These are phyloP conservation scores for Phymorhynchus buccinoides DNA, from an alignment of 1,140 invertebrate species.

Conservation along the genomic window DNA sequence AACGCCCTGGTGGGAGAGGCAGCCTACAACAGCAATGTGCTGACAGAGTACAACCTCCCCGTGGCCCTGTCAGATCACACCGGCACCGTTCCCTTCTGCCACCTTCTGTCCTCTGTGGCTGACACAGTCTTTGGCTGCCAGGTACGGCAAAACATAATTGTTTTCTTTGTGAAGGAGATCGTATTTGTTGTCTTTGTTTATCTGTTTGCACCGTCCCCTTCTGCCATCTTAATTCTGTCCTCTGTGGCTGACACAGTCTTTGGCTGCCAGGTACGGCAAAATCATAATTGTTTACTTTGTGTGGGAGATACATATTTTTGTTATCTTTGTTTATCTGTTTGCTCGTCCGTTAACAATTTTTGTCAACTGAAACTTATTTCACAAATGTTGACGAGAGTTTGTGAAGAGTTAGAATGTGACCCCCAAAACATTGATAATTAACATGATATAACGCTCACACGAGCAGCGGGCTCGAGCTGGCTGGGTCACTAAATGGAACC, in stretches of 20 bases:
- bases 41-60: conserved; percentile 51
- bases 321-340: neutral
- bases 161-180: no score
- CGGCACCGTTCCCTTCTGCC: conserved; percentile 54
- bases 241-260: conserved; percentile 46
- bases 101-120: conserved; percentile 46
- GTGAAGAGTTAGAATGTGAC: no score
- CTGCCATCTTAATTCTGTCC: conserved; percentile 47
- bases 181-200: neutral
- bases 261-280: conserved; percentile 45
- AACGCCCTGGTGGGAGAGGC: neutral
- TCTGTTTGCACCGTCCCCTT: conserved; percentile 47
- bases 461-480: no score
- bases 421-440: no score
- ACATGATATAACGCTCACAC: no score
- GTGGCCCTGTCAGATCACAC: conserved; percentile 60
- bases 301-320: no score
- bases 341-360: no score
- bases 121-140: conserved; percentile 48
- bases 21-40: neutral
- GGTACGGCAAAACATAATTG: conserved; percentile 30
- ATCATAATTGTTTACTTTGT: no score
- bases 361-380: no score
- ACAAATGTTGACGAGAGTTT: no score
- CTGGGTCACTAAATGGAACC: no score